These are phyloP conservation scores for Rotaria macrura DNA, from an alignment of 2,888 invertebrate species.

Conservation along the genomic window DNA sequence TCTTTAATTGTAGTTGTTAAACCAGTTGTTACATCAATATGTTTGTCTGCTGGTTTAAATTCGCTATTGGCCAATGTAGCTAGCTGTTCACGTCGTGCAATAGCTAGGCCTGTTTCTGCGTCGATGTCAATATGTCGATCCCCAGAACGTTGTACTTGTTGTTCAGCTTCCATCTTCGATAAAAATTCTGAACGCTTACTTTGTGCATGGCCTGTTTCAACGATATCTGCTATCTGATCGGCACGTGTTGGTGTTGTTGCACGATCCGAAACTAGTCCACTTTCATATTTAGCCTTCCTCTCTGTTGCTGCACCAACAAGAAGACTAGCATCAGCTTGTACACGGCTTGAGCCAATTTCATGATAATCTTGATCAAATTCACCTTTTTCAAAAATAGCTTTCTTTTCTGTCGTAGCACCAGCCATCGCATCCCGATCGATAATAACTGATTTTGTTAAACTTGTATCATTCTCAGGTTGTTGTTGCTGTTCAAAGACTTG, in stretches of 20 bases:
- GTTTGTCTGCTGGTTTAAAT: background rate
- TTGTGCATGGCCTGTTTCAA: background rate
- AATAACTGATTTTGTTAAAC: background rate
- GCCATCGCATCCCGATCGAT: background rate
- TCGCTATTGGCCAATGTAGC: background rate
- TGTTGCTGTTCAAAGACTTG: background rate
- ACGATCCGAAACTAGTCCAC: background rate
- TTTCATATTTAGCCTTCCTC: background rate
- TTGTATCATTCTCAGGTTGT: background rate
- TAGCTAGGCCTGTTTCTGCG: background rate
- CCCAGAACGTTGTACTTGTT: background rate
- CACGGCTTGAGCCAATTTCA: background rate
- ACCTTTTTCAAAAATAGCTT: background rate
- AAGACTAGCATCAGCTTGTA: slow-evolving; percentile 1
- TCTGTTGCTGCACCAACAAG: background rate
- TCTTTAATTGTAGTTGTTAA: slow-evolving; percentile 16
- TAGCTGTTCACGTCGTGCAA: background rate
- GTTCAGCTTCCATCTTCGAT: slow-evolving; percentile 1
- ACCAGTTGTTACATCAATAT: background rate
- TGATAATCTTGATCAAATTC: background rate
- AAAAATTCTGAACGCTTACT: background rate
- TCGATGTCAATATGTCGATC: background rate
- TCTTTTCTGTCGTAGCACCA: background rate
- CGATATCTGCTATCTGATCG: background rate
- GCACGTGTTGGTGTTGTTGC: background rate